Evolutionary conservation across 1,140 invertebrate species (phyloP).

Genomic region (Vollenhovia emeryi): DNA sequence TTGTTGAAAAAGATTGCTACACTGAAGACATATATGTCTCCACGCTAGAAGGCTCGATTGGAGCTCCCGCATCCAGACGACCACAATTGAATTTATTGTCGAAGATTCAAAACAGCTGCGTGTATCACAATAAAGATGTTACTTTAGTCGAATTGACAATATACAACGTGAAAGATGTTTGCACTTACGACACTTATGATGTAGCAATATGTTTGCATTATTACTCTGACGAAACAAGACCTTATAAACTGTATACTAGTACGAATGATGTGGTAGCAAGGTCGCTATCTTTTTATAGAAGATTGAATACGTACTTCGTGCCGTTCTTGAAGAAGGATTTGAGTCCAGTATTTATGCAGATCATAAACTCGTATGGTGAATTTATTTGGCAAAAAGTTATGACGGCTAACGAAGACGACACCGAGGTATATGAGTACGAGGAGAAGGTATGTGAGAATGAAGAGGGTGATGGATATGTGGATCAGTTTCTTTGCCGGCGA

Average conservation of each 20-base stretch:
- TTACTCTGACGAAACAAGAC: constrained; percentile 27
- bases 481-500: neutral
- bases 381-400: constrained; percentile 15
- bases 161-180: constrained; percentile 6
- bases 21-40: neutral
- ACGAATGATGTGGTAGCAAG: neutral
- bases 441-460: neutral
- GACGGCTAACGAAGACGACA: neutral
- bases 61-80: neutral
- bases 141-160: constrained; percentile 40
- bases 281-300: neutral
- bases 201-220: constrained; percentile 45
- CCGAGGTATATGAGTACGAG: neutral
- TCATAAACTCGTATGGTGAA: neutral
- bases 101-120: neutral
- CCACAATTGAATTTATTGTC: neutral
- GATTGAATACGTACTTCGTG: constrained; percentile 51
- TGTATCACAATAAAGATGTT: constrained; percentile 1
- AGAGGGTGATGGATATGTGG: neutral
- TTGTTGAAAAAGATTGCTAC: neutral
- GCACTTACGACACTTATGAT: neutral
- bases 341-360: constrained; percentile 15
- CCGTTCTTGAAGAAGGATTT: constrained; percentile 28
- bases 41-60: neutral
- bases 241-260: constrained; percentile 14